Base-by-base conservation (phyloP, 2,888 invertebrate genomes). In the Megastigmus dorsalis region DNA sequence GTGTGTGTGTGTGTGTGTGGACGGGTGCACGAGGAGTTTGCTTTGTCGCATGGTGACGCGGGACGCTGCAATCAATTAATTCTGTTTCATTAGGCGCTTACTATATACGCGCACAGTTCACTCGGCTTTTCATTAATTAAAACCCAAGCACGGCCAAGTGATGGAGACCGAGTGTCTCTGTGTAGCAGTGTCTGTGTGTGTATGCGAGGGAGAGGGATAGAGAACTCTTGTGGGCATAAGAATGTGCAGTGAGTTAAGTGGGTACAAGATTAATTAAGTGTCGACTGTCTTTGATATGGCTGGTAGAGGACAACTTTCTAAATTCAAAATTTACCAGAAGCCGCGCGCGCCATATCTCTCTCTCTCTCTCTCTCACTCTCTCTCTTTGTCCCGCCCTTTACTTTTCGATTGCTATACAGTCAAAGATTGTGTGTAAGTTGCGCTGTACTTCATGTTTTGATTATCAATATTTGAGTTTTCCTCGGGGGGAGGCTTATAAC, bases 51-150 rank as follows among this genome's bases (percentile, higher is more conserved):
- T n/a, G n/a, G 9, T 3, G 9, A 13, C 30, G n/a, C 9, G 20
- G 2, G 38, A 5, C 23, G 28, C 18, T 18, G 33, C 70, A 13
- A 70, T 62, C 70, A 33, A 62, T 71, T 71, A 71, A 71, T 71
- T 71, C 63, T 38, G 63, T 71, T 48, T 65, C 63, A 63, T 71
- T 71, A 71, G 63, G n/a, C 30, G 52, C 55, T 26, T 41, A 3
- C 50, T 9, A 15, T 43, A 20, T 5, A 18, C 45, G 23, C n/a
- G n/a, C n/a, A 41, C 43, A 30, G 10, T 5, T 23, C 1, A 26
- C 45, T 4, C n/a, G 36, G 68, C 57, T 45, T 57, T 68, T 68
- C 71, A 55, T 71, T 71, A 71, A 71, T 65, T 71, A 65, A 63
- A 62, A 55, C 26, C 62, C 3, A 41, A n/a, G n/a, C n/a, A n/a